Evolutionary conservation across 2,113 vertebrate genomes (phyloP), one percentile per base, ranked within the genome.

Genomic region (Leucoraja erinaceus): DNA sequence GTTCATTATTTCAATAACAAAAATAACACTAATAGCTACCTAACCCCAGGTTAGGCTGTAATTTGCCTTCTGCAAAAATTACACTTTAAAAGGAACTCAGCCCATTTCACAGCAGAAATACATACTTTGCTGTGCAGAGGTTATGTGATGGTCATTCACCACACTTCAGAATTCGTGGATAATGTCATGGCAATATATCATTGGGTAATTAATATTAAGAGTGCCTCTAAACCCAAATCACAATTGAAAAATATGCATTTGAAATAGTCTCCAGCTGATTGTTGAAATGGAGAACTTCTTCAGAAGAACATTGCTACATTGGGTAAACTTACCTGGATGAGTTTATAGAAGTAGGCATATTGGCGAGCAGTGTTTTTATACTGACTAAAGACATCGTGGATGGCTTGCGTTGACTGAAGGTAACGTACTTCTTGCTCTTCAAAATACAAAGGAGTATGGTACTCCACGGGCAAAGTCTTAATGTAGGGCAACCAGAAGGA

Each of bases 311-410:
- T 0, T 16, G n/a, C 25, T 93, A 16, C 14, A 88, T 16, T 31
- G 25, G 61, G 28, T 63, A 14, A 88, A 83, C 97, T 95, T 95
- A 99, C 99, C 96, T 99, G 98, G 81, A 99, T 95, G 94, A 99
- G 97, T 95, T 97, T 99, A 96, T 98, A 99, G 97, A 99, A 99
- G 95, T 99, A 99, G 5, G 99, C 98, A 8, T 99, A 99, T 94
- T 99, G 99, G 6, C 99, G 98, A 4, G 98, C 98, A 0, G 98
- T 99, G 95, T 99, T 99, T 95, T 99, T 99, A 93, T 99, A 99
- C 95, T 99, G 99, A 96, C 97, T 99, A 93, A 99, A 97, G 93
- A 99, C 95, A 33, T 99, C 98, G 9, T 98, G 98, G 93, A 99
- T 95, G 16, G 98, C 98, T 95, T 99, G 99, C 0, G 99, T 99